These are phyloP conservation scores for Andrena bucephala DNA, from an alignment of 2,888 invertebrate genomes.

Conservation along the genomic window DNA sequence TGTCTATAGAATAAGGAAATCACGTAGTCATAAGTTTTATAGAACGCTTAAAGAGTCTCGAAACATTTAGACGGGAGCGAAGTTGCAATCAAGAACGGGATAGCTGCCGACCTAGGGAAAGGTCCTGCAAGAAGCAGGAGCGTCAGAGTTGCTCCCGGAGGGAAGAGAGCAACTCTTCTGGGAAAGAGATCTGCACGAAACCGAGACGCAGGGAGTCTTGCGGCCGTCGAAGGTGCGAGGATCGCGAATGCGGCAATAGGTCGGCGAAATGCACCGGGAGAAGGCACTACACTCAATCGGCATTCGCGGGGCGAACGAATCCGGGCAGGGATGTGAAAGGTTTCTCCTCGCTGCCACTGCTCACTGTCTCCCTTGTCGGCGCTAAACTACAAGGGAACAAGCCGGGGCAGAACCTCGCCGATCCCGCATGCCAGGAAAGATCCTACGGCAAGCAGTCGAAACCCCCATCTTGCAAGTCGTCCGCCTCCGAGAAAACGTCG, in stretches of 20 bases:
- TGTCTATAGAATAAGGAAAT: too few species aligned
- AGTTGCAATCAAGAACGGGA: neutral
- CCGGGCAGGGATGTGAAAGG: neutral
- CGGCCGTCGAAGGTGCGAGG: neutral
- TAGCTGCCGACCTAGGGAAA: neutral
- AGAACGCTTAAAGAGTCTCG: too few species aligned
- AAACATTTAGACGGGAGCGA: neutral
- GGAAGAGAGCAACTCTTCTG: neutral
- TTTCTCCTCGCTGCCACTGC: slow-evolving; percentile 12
- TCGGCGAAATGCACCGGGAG: slow-evolving; percentile 27
- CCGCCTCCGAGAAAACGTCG: neutral
- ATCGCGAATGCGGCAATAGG: slow-evolving; percentile 3
- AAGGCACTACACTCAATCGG: slow-evolving; percentile 50
- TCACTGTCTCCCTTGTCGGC: neutral
- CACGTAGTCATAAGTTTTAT: too few species aligned
- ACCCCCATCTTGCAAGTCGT: neutral
- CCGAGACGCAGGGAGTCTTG: slow-evolving; percentile 15
- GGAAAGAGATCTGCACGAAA: slow-evolving; percentile 30
- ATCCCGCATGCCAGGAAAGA: neutral
- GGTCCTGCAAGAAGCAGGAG: slow-evolving; percentile 30
- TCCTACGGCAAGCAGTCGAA: slow-evolving; percentile 13
- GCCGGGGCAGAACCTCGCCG: neutral
- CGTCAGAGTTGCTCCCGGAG: neutral
- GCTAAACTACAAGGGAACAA: neutral
- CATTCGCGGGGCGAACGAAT: neutral